Evolutionary conservation across 2,888 invertebrate genomes (phyloP), one percentile per base, ranked within the genome.

Genomic region (Leucophora obtusa): DNA sequence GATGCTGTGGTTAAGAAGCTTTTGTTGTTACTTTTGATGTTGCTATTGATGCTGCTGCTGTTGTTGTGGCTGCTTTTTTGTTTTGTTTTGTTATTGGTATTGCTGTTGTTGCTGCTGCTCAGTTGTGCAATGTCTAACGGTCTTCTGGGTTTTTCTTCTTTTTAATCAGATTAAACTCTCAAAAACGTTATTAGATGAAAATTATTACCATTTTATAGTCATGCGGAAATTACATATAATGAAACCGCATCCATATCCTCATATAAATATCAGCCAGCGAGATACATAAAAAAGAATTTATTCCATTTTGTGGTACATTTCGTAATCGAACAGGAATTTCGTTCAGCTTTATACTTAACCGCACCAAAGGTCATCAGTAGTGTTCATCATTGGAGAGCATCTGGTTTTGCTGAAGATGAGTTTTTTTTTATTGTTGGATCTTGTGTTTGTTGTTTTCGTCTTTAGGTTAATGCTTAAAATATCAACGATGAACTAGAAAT

Each of bases 161-260:
- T 66, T 60, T 77, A 81, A 81, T 81, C 81, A 81, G 81, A 77
- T 81, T 81, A 76, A 81, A 81, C 80, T 81, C 80, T 81, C 69
- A 76, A 76, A 81, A 81, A 81, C 76, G 77, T 81, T 81, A 81
- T 81, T 81, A 81, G 81, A 81, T 81, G 81, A 81, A 81, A 81
- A 81, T 81, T 77, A 81, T 81, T 81, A 81, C 81, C 76, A 81
- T 81, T 77, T 81, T 81, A 72, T 81, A 81, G 72, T 73, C 73
- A 73, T 81, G 80, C 73, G 80, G 80, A 81, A 77, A 81, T 81
- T 81, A n/a, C n/a, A n/a, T n/a, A 81, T 81, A 81, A 75, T 74
- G 74, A 74, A 78, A 78, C 56, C 79, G 69, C 63, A 80, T 74
- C 75, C 68, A 54, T 60, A 63, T 69, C 24, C 74, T 79, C 74